These are phyloP conservation scores for Mesorhabditis belari DNA, from an alignment of 2,888 invertebrate species.

Conservation along the genomic window DNA sequence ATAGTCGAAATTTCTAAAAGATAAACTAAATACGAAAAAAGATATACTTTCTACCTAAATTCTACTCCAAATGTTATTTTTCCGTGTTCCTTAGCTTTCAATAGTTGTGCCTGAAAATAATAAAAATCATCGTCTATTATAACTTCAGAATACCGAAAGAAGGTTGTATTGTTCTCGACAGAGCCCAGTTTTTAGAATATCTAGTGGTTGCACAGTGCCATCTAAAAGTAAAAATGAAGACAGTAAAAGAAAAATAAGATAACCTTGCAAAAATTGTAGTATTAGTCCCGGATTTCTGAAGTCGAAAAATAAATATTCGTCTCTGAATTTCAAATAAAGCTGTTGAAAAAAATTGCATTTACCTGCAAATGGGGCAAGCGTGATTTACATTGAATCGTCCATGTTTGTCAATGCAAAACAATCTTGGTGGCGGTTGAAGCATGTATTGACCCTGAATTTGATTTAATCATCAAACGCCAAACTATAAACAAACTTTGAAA, in stretches of 20 bases:
- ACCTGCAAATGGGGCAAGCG: constrained; percentile 40
- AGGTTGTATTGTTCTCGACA: constrained; percentile 46
- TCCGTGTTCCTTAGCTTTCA: constrained; percentile 50
- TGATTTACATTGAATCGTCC: constrained; percentile 48
- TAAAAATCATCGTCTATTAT: neutral
- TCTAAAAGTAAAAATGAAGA: constrained; percentile 16
- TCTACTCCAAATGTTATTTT: constrained; percentile 45
- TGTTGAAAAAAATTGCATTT: no score
- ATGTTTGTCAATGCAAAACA: constrained; percentile 48
- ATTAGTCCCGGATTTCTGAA: constrained; percentile 48
- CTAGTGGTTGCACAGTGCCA: constrained; percentile 47
- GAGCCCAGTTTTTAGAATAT: constrained; percentile 43
- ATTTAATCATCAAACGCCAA: neutral
- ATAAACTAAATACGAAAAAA: neutral
- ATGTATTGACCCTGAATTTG: constrained; percentile 35
- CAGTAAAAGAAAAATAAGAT: neutral
- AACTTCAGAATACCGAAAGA: constrained; percentile 17
- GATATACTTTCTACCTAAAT: constrained; percentile 4
- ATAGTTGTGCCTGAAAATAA: constrained; percentile 32
- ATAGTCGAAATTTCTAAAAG: constrained; percentile 45
- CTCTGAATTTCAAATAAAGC: no score
- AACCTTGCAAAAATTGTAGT: constrained; percentile 29
- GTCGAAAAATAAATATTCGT: constrained; percentile 52
- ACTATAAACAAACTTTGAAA: constrained; percentile 19
- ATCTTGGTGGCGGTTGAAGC: constrained; percentile 43